Conservation (phyloP, 2,888 invertebrate species). For the Chamaedrilus cognettii region DNA sequence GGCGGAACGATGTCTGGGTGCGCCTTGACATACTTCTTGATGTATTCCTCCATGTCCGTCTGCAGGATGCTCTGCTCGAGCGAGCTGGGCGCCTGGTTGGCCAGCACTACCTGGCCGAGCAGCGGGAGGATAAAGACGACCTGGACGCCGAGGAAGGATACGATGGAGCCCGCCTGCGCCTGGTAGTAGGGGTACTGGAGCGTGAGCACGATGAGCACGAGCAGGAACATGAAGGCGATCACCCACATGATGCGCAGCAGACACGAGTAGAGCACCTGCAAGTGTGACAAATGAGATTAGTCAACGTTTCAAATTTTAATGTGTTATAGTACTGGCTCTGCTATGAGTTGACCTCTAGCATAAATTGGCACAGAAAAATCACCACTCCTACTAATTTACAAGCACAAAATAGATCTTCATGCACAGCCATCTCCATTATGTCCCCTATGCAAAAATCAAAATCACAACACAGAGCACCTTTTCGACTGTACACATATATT, state of each 20-base stretch:
- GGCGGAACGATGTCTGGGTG: not conserved
- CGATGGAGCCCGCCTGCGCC: conserved; percentile 26
- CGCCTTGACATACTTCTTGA: not conserved
- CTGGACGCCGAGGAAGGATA: conserved; percentile 24
- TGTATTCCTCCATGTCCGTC: not conserved
- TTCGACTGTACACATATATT: too few species aligned
- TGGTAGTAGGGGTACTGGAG: conserved; percentile 29
- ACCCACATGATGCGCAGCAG: conserved; percentile 16
- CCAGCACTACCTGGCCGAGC: conserved; percentile 21
- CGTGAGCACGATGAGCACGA: conserved; percentile 31
- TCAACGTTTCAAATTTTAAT: too few species aligned
- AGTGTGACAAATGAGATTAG: too few species aligned
- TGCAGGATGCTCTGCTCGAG: not conserved
- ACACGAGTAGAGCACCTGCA: conserved; percentile 19
- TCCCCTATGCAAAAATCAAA: too few species aligned
- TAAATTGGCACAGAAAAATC: too few species aligned
- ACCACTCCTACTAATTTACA: too few species aligned
- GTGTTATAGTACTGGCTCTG: too few species aligned
- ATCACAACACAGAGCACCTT: too few species aligned
- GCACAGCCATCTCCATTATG: too few species aligned
- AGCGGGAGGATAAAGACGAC: conserved; percentile 29
- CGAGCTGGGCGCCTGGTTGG: not conserved
- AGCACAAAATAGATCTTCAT: too few species aligned
- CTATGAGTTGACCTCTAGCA: too few species aligned
- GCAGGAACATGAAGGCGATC: conserved; percentile 24